phyloP scores from a whole-genome alignment of 2,888 invertebrate genomes.

The Aromia moschata region DNA sequence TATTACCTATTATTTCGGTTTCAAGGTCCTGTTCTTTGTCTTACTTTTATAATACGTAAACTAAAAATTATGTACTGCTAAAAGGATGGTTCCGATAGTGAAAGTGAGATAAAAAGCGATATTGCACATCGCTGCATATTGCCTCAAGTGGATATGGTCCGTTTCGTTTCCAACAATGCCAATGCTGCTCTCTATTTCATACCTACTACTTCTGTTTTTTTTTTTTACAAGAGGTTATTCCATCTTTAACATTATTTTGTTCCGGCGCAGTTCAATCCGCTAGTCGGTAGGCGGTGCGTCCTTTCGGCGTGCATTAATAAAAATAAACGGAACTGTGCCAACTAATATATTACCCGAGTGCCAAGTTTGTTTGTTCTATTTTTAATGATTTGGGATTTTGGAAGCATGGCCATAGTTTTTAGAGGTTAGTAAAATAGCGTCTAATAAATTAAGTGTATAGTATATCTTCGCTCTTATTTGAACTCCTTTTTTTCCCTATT shows the following conservation, averaged over 20 bases:
- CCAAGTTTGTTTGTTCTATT: slow-evolving; percentile 5
- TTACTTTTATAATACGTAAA: slow-evolving; percentile 19
- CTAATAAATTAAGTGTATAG: too few relatives aligned
- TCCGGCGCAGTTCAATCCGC: slow-evolving; percentile 13
- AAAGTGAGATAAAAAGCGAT: slow-evolving; percentile 60
- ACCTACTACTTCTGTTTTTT: slow-evolving; percentile 43
- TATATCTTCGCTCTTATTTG: too few relatives aligned
- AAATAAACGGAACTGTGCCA: neutral
- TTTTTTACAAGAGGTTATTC: slow-evolving; percentile 22
- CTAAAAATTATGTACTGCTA: slow-evolving; percentile 23
- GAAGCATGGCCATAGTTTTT: slow-evolving; percentile 55
- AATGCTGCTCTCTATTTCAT: slow-evolving; percentile 54
- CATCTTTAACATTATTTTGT: slow-evolving; percentile 15
- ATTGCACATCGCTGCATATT: slow-evolving; percentile 56
- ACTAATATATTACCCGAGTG: slow-evolving; percentile 1
- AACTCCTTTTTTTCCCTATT: too few relatives aligned
- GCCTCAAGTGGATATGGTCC: slow-evolving; percentile 59
- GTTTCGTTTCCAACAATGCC: slow-evolving; percentile 61
- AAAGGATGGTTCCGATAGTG: slow-evolving; percentile 61
- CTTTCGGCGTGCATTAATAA: neutral
- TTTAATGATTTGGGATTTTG: slow-evolving; percentile 44
- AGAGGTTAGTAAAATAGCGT: slow-evolving; percentile 54
- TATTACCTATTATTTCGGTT: too few relatives aligned
- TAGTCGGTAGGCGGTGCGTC: neutral
- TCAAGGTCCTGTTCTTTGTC: neutral